These are phyloP conservation scores for Strigamia transsilvanica DNA, from an alignment of 2,888 invertebrate species.

Conservation along the genomic window DNA sequence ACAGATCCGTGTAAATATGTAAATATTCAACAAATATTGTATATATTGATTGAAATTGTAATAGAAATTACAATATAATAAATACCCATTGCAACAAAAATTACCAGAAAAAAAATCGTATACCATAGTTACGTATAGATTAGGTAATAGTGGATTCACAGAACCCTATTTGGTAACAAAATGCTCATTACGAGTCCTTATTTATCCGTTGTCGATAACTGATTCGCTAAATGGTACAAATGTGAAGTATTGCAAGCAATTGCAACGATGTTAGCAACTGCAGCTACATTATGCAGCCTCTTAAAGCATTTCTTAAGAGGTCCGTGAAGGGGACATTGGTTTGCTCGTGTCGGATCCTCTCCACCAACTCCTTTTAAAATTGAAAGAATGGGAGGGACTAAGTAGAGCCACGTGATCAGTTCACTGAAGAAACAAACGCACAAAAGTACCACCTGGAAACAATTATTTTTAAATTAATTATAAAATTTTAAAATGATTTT, in stretches of 20 bases:
- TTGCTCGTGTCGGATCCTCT: conserved; percentile 74
- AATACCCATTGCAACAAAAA: conserved; percentile 18
- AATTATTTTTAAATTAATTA: not conserved
- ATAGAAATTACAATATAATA: conserved; percentile 16
- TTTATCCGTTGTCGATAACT: conserved; percentile 65
- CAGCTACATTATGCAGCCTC: conserved; percentile 78
- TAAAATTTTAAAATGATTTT: not conserved
- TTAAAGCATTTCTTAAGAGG: conserved; percentile 78
- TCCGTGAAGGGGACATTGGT: conserved; percentile 81
- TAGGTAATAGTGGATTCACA: conserved; percentile 27
- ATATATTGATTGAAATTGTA: conserved; percentile 21
- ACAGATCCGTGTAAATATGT: not conserved
- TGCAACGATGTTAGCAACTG: conserved; percentile 79
- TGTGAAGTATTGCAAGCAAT: conserved; percentile 75
- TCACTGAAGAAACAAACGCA: conserved; percentile 76
- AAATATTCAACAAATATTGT: conserved; percentile 13
- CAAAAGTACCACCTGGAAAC: conserved; percentile 72
- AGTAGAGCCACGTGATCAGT: conserved; percentile 76
- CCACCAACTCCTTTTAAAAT: conserved; percentile 76
- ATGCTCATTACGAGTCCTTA: not conserved
- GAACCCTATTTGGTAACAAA: conserved; percentile 18
- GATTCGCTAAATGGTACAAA: conserved; percentile 72
- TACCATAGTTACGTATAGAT: not conserved
- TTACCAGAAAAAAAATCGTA: not conserved
- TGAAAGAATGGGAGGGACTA: conserved; percentile 77